Evolutionary conservation across 2,113 vertebrate genomes (phyloP), one percentile per base, ranked within the genome.

Genomic region (Meriones unguiculatus): DNA sequence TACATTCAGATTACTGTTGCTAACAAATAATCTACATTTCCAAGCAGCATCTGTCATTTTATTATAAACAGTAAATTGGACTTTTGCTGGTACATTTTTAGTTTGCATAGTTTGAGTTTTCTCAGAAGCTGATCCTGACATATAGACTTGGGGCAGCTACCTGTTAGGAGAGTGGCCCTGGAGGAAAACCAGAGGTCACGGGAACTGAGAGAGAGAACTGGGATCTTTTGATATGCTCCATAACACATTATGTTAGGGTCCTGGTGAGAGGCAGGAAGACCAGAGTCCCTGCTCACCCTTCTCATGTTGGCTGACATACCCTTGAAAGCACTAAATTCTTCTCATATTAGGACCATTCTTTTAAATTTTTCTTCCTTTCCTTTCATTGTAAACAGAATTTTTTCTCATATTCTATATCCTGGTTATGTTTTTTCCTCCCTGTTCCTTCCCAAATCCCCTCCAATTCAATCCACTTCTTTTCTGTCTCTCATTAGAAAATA

Each of bases 311-410:
- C 28, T 90, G 32, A 62, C 41, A 70, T 78, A 2, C 0, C 46
- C n/a, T 78, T 64, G 12, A 32, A 93, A n/a, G 35, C 12, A 24
- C 20, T 75, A 77, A 15, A 15, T 65, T 35, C 94, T 67, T 78
- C 38, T 89, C 70, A 72, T 72, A 87, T 50, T 5, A 72, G 94
- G 90, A 70, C 96, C 73, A 41, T 41, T 22, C 73, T 75, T 75
- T 75, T 12, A n/a, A 73, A 20, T 41, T 41, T 41, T 41, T 75
- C n/a, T 75, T 75, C 35, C 38, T 75, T 75, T 75, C n/a, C 3
- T 75, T 75, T 75, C 24, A 75, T 25, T 25, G 11, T 24, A 41
- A 41, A 75, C 20, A 15, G 72, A 13, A 24, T 35, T 75, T 75
- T 75, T 73, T 12, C 73, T 41, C 73, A 41, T 22, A 18, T 73